Conservation (phyloP, 2,888 invertebrate species). For the Taphrorychus bicolor region DNA sequence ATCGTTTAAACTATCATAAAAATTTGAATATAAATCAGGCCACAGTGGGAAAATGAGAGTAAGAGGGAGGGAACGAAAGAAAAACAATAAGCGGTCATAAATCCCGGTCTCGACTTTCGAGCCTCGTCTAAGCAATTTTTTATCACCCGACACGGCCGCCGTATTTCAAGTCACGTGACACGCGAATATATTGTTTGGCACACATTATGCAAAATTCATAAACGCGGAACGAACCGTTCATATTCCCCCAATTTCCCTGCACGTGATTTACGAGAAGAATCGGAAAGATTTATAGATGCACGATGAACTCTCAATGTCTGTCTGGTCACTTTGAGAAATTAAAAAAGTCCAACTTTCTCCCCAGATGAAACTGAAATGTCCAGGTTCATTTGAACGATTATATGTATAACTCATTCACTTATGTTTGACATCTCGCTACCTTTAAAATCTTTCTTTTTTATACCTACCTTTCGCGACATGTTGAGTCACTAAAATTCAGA, state of each 20-base stretch:
- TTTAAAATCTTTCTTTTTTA: too few relatives aligned
- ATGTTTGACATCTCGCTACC: too few relatives aligned
- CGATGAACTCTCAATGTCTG: constrained; percentile 15
- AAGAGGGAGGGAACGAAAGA: background rate
- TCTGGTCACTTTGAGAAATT: constrained; percentile 6
- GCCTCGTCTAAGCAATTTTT: constrained; percentile 28
- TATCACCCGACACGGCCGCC: constrained; percentile 9
- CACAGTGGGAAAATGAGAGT: too few relatives aligned
- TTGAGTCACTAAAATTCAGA: too few relatives aligned
- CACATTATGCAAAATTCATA: constrained; percentile 40
- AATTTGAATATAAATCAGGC: constrained; percentile 9
- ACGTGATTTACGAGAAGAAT: constrained; percentile 25
- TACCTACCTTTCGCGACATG: too few relatives aligned
- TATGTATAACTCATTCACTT: too few relatives aligned
- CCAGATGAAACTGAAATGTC: too few relatives aligned
- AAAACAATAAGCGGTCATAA: constrained; percentile 26
- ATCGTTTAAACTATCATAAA: constrained; percentile 5
- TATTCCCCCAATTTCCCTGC: constrained; percentile 13
- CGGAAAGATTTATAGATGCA: constrained; percentile 26
- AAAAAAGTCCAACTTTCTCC: background rate
- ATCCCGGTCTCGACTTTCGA: constrained; percentile 28
- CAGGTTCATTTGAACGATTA: too few relatives aligned
- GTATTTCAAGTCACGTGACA: constrained; percentile 34
- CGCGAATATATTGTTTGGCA: constrained; percentile 34
- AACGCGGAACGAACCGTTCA: constrained; percentile 34